Base-by-base conservation (phyloP, 2,888 invertebrate genomes). In the Drosophila sordidapex region DNA sequence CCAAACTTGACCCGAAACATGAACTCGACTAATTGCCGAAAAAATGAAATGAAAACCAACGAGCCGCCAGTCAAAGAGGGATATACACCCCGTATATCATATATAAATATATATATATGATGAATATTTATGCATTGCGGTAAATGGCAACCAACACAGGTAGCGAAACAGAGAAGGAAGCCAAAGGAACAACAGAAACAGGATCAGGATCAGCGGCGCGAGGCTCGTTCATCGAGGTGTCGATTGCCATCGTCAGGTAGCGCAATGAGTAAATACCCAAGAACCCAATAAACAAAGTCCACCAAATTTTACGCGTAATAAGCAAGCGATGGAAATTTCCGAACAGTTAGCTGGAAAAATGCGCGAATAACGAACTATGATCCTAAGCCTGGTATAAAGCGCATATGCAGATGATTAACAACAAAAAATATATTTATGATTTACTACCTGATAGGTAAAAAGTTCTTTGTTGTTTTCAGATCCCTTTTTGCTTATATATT, bases 21-120 rank as follows among this genome's bases (percentile, higher is more conserved):
- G 77, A 85, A 82, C 83, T 69, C 76, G 64, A 72, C 74, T 83
- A 88, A 88, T 88, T 88, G 71, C 79, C 81, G 68, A 76, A 83
- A 87, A 85, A 80, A 74, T 69, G 56, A 81, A 83, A 78, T 68
- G 48, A 58, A 80, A 82, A 62, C 77, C 74, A 21, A 18, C 38
- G 31, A 56, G 57, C 36, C 58, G 56, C 4, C 51, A 60, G 35
- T 35, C 65, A 46, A 46, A 46, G 48, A 57, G 54, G 54, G 46
- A 36, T 48, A 51, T 11, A 13, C 51, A 51, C 46, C 46, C 25
- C 15, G 4, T 46, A 46, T 46, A 46, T 25, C 46, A 46, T 15
- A 46, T n/a, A 51, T 27, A 51, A 15, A 48, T 7, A 48, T 13
- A 27, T 25, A 35, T 25, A 53, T 56, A 31, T 43, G 57, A 43